Percentiles rank a stretch among this genome's conserved stretches.
Conservation (phyloP, 2,797 vertebrate genomes). For the Anguilla pacifica region DNA sequence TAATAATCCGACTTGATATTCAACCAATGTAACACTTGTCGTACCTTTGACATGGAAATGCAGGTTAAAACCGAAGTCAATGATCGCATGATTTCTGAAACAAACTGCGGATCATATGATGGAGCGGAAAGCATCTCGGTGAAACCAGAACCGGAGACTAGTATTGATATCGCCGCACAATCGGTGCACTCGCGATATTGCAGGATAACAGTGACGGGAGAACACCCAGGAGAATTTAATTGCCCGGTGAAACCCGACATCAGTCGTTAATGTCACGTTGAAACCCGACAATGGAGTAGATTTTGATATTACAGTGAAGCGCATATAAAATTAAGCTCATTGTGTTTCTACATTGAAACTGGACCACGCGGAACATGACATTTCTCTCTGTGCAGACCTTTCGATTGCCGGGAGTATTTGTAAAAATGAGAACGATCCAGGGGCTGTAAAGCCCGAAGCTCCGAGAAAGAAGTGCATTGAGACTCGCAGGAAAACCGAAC, state of each 20-base stretch:
- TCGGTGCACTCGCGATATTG: neutral
- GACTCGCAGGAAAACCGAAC: neutral
- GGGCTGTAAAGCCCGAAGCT: neutral
- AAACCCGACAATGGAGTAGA: neutral
- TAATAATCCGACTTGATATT: neutral
- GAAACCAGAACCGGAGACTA: slow-evolving; percentile 3
- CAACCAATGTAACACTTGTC: neutral
- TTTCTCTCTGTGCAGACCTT: neutral
- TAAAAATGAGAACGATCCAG: slow-evolving; percentile 23
- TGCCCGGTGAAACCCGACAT: neutral
- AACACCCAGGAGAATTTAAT: neutral
- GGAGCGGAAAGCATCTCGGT: neutral
- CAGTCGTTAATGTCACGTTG: neutral
- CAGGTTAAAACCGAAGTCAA: slow-evolving; percentile 25
- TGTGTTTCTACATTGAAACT: neutral
- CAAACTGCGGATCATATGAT: neutral
- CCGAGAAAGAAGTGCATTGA: neutral
- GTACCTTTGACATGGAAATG: neutral
- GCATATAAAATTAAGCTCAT: neutral
- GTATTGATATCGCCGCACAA: neutral
- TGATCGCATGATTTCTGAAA: neutral
- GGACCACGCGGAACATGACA: neutral
- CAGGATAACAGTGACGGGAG: neutral
- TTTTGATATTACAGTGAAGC: neutral
- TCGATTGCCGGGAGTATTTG: neutral